Evolutionary conservation across 1,140 invertebrate species (phyloP).

Genomic region (Drosophila trapezifrons): DNA sequence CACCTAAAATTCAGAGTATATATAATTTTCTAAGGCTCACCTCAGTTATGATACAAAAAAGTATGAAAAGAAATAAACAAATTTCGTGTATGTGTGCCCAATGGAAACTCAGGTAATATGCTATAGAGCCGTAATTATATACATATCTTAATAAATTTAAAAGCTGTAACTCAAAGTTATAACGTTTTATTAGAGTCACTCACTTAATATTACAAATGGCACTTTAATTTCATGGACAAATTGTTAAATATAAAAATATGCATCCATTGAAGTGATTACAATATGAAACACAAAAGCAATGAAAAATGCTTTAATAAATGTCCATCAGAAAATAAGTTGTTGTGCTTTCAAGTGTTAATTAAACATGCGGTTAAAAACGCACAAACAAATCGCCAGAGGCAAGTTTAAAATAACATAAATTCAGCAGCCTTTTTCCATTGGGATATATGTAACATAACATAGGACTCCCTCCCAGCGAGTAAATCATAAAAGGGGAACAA

Average conservation of each 20-base stretch:
- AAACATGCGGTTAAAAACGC: background rate
- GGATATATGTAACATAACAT: too few relatives aligned
- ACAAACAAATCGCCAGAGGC: background rate
- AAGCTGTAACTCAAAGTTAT: too few relatives aligned
- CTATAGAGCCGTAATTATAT: too few relatives aligned
- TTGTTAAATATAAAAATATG: background rate
- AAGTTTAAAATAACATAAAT: background rate
- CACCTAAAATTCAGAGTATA: too few relatives aligned
- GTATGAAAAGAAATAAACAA: too few relatives aligned
- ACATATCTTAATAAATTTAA: too few relatives aligned
- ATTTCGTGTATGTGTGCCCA: too few relatives aligned
- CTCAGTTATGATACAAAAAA: too few relatives aligned
- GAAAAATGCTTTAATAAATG: background rate
- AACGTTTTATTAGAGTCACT: background rate
- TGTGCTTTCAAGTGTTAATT: background rate
- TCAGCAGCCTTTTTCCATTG: background rate
- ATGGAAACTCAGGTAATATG: too few relatives aligned
- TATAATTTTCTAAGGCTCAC: too few relatives aligned
- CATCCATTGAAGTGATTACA: background rate
- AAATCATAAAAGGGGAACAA: slow-evolving; percentile 1
- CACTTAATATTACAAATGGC: background rate
- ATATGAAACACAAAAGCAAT: background rate
- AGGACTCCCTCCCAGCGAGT: background rate
- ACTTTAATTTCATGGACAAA: background rate
- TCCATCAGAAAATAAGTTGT: background rate